phyloP scores from a whole-genome alignment of 30 jellyfish, hydroid and myxozoan species.

The Pseudorhiza aurosa region DNA sequence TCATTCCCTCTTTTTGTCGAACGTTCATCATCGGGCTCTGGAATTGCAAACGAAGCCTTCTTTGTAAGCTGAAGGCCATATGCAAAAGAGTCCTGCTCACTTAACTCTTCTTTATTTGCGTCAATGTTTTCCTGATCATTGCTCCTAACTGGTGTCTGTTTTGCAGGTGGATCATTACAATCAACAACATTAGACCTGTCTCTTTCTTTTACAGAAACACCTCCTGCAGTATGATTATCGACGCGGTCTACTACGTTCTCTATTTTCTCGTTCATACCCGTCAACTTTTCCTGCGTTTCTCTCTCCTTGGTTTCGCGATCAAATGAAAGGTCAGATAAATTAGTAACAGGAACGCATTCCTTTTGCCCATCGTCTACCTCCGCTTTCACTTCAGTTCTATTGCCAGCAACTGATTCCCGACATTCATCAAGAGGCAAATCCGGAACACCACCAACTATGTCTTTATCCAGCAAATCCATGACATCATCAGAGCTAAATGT shows the following conservation, averaged over 20 bases:
- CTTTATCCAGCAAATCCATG: constrained; percentile 65
- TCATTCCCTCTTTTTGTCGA: neutral
- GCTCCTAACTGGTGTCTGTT: constrained; percentile 58
- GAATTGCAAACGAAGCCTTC: neutral
- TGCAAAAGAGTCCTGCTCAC: neutral
- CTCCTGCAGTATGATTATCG: too few species aligned
- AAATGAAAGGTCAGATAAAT: constrained; percentile 13
- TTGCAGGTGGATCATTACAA: constrained; percentile 43
- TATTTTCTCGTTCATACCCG: neutral
- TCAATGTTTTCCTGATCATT: constrained; percentile 48
- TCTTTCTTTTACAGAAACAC: neutral
- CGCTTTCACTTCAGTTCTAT: neutral
- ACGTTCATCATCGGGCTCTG: neutral
- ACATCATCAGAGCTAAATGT: constrained; percentile 73
- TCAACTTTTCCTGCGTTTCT: neutral
- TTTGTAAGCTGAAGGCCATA: neutral
- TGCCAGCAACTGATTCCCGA: neutral
- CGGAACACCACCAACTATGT: constrained; percentile 70
- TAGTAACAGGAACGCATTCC: neutral
- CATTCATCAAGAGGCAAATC: constrained; percentile 79
- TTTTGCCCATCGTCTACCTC: neutral
- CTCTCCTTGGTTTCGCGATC: neutral
- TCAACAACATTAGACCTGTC: constrained; percentile 4
- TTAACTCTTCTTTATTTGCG: constrained; percentile 14
- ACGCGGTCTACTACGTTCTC: too few species aligned